Evolutionary conservation across 2,113 vertebrate species (phyloP).

Genomic region (Erpornis zantholeuca): DNA sequence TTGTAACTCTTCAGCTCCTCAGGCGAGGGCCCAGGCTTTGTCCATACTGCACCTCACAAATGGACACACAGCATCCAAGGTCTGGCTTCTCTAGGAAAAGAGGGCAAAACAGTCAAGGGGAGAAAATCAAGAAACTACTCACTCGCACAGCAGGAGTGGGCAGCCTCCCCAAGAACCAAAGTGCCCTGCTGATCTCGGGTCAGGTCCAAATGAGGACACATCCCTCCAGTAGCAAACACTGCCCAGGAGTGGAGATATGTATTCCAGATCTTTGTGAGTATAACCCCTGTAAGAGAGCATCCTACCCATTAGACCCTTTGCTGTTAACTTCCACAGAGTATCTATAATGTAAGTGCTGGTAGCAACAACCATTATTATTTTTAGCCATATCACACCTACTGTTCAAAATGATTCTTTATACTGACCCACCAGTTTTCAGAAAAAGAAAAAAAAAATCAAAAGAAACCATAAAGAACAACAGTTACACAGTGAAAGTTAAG

Average conservation of each 20-base stretch:
- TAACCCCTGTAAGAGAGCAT: neutral
- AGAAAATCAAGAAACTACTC: neutral
- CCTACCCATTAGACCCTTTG: neutral
- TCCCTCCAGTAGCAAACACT: neutral
- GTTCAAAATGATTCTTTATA: neutral
- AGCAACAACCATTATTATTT: neutral
- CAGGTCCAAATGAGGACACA: neutral
- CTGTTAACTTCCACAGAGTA: neutral
- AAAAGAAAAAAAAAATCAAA: neutral
- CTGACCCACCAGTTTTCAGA: neutral
- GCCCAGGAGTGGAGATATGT: neutral
- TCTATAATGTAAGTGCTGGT: neutral
- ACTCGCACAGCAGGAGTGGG: fast-evolving
- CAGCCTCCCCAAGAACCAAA: neutral
- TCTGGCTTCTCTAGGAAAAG: neutral
- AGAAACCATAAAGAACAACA: neutral
- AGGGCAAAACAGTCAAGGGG: neutral
- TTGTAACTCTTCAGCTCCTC: neutral
- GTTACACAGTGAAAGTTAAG: neutral
- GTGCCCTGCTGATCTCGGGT: neutral
- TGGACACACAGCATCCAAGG: neutral
- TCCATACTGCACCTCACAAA: neutral
- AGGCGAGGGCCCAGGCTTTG: neutral
- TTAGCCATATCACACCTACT: neutral
- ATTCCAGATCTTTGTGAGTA: neutral